Evolutionary conservation across 2,113 vertebrate species (phyloP).

Genomic region (Tamias sibiricus): DNA sequence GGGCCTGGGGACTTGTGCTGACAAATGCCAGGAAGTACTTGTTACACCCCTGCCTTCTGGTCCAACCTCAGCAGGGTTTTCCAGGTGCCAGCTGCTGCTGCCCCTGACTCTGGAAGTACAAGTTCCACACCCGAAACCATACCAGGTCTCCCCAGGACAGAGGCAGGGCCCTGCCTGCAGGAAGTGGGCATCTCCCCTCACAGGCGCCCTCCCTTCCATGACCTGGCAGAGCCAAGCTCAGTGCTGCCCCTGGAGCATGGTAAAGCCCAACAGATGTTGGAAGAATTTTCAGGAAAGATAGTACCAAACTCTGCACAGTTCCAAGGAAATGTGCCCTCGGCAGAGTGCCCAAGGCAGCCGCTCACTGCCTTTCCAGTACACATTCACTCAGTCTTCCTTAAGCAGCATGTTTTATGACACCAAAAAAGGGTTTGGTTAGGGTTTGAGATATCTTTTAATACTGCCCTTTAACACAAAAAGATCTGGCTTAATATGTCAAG

Average conservation of each 20-base stretch:
- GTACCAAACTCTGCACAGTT: neutral
- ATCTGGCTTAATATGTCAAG: neutral
- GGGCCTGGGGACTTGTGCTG: neutral
- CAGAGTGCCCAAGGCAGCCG: neutral
- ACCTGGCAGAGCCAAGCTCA: neutral
- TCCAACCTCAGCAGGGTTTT: neutral
- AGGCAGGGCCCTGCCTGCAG: neutral
- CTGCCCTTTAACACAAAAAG: conserved; percentile 19
- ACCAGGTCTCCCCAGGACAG: neutral
- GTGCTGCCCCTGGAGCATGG: neutral
- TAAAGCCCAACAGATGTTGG: neutral
- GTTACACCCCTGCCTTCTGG: neutral
- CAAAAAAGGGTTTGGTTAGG: neutral
- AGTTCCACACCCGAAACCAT: neutral
- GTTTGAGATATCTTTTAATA: neutral
- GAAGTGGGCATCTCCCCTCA: neutral
- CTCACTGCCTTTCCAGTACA: neutral
- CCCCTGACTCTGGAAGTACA: neutral
- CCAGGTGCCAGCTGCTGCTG: too few species aligned
- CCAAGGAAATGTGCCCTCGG: neutral
- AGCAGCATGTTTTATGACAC: neutral
- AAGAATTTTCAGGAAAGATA: neutral
- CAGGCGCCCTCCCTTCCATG: neutral
- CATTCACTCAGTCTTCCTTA: neutral
- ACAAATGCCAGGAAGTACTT: neutral